Base-by-base conservation (phyloP, 1,140 invertebrate species). In the Danaus melanippus region DNA sequence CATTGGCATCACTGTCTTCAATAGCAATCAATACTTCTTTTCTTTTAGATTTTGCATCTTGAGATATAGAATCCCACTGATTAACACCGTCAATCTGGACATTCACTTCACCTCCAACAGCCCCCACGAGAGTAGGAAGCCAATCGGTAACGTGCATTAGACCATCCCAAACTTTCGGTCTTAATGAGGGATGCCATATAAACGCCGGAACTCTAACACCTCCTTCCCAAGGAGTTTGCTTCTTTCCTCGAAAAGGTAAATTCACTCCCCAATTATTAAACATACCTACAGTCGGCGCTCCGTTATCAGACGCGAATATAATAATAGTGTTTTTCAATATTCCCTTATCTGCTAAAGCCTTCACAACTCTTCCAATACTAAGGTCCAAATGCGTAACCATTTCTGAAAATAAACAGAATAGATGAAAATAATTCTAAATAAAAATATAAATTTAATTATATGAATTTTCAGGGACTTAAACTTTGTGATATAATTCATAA, bases 91-190 rank as follows among this genome's bases (percentile, higher is more conserved):
- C 94, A 32, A 86, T 79, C 41, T 58, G 46, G 32, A 43, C 61
- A 46, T 58, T 56, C 8, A 79, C 15, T 52, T 53, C 46, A 3
- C 74, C 78, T 7, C 79, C 81, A 12, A 71, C 74, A n/a, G 76
- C 81, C 10, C 72, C 61, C 12, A 72, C 12, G 17, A 98, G 81
- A 0, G 96, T 97, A 0, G 96, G 96, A 42, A 98, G 75, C 94
- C 96, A 97, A 79, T 98, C 96, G n/a, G 90, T 90, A 7, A 97
- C 90, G 66, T 96, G 94, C 76, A 97, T 92, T 46, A 97, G 80
- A 44, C 95, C 90, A 56, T 92, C 89, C 92, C 11, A 95, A 86
- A 74, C 90, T 72, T 64, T 89, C 78, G 52, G 89, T 79, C 47
- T 92, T n/a, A 91, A 81, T 61, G 89, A 70, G 0, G 93, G 91